Base-by-base conservation (phyloP, 2,888 invertebrate genomes). In the Acrobasis consociella region DNA sequence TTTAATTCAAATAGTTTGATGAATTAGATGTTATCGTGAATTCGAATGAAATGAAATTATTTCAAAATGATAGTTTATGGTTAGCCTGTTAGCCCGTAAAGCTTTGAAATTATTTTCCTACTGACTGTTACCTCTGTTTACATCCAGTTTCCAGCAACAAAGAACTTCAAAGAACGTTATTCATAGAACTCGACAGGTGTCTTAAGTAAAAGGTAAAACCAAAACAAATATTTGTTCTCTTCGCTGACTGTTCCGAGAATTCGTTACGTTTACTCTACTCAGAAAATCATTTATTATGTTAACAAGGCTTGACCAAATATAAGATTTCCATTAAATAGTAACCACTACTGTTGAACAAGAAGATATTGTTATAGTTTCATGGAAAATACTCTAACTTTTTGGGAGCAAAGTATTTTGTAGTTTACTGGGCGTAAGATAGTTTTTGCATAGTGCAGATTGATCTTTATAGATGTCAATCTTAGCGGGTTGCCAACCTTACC, bases 81-180 rank as follows among this genome's bases (percentile, higher is more conserved):
- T n/a, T n/a, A n/a, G 42, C 11, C 3, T 3, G 11, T 42, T 42
- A 46, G 46, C n/a, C 46, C 13, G 10, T 46, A n/a, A 11, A n/a
- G 3, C 17, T 13, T 22, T 42, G 42, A 42, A 42, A n/a, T 10
- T n/a, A n/a, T n/a, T 46, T 46, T 46, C n/a, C 7, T 46, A 46
- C 46, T 8, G 7, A 31, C 31, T 31, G 31, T 7, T 46, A 11
- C n/a, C n/a, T 46, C 17, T 56, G 13, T 46, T 56, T 11, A 16
- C 13, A 0, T 11, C 13, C 16, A 16, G 11, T 56, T 56, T 56
- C 56, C 17, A n/a, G 42, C 7, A 56, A 56, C 11, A 42, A 5
- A 22, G 15, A 46, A 56, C 42, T 22, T 56, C 56, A 56, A 56
- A 56, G 56, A 56, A 46, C 17, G 10, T 42, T n/a, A 16, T 31